These are phyloP conservation scores for Drosophila funebris DNA, from an alignment of 1,140 invertebrate species.

Conservation along the genomic window DNA sequence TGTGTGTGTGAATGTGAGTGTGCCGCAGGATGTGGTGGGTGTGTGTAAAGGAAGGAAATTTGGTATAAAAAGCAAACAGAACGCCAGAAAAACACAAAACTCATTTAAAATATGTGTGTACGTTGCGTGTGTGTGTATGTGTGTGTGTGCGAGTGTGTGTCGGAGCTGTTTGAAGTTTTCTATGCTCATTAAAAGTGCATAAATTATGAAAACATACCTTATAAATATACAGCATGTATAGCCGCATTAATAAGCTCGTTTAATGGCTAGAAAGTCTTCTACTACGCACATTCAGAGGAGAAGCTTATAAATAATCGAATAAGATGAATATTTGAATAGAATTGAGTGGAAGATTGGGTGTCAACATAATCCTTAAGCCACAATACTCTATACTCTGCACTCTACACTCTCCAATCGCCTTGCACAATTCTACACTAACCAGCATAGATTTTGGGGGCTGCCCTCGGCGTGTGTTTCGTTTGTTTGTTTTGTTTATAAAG, in stretches of 20 bases:
- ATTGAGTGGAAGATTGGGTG: slow-evolving; percentile 9
- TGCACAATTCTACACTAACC: slow-evolving; percentile 9
- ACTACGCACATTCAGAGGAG: neutral
- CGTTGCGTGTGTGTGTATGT: slow-evolving; percentile 6
- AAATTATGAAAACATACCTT: slow-evolving; percentile 39
- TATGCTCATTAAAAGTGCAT: slow-evolving; percentile 70
- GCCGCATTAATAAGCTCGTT: neutral
- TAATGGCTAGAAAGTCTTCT: slow-evolving; percentile 4
- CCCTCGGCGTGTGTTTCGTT: slow-evolving; percentile 34
- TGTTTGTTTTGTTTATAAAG: slow-evolving; percentile 81
- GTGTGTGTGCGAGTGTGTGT: slow-evolving; percentile 15
- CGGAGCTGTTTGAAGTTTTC: slow-evolving; percentile 51
- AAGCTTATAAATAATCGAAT: slow-evolving; percentile 30
- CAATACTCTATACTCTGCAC: slow-evolving; percentile 28
- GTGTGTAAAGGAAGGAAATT: slow-evolving; percentile 59
- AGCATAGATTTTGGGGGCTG: neutral
- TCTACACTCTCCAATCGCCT: neutral
- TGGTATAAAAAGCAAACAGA: slow-evolving; percentile 58
- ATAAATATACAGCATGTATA: neutral
- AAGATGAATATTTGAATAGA: neutral
- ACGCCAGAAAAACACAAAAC: slow-evolving; percentile 50
- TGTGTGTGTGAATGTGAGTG: slow-evolving; percentile 10
- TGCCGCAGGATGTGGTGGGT: slow-evolving; percentile 22
- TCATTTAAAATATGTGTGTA: slow-evolving; percentile 69
- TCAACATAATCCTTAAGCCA: slow-evolving; percentile 43